A percentile compares a stretch with the other conserved stretches of the same genome.
phyloP scores from a whole-genome alignment of 1,140 invertebrate species.

The Adelges cooleyi region DNA sequence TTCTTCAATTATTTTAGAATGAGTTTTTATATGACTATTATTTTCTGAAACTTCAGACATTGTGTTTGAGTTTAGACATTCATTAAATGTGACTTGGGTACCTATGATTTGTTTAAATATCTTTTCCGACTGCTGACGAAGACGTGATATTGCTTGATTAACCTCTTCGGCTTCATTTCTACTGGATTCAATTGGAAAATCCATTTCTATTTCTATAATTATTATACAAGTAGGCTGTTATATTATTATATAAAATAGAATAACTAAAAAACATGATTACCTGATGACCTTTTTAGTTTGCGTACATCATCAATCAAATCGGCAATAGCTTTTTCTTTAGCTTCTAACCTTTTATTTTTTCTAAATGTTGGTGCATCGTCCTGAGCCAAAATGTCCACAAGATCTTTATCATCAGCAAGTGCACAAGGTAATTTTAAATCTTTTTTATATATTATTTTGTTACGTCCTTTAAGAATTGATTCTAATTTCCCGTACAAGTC shows the following conservation, averaged over 20 bases:
- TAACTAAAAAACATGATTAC: not conserved
- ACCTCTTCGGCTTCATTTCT: not conserved
- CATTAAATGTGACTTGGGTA: constrained; percentile 2
- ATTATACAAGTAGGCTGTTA: not conserved
- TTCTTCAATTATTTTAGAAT: not conserved
- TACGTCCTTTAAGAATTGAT: not conserved
- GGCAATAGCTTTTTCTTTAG: not conserved
- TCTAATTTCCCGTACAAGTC: not conserved
- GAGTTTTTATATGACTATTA: not conserved
- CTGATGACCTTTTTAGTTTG: not conserved
- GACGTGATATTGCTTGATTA: not conserved
- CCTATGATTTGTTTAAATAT: not conserved
- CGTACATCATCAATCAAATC: not conserved
- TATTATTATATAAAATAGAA: not conserved
- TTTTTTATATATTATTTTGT: not conserved
- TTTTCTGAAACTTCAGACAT: not conserved
- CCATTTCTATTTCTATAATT: not conserved
- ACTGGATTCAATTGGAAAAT: not conserved
- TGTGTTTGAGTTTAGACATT: not conserved
- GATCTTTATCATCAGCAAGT: not conserved
- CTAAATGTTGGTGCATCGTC: not conserved
- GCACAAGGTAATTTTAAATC: not conserved
- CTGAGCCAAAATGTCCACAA: not conserved
- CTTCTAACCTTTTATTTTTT: not conserved
- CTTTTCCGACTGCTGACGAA: not conserved